Evolutionary conservation across 1,140 invertebrate genomes (phyloP).

Genomic region (Nixonia krombeini): DNA sequence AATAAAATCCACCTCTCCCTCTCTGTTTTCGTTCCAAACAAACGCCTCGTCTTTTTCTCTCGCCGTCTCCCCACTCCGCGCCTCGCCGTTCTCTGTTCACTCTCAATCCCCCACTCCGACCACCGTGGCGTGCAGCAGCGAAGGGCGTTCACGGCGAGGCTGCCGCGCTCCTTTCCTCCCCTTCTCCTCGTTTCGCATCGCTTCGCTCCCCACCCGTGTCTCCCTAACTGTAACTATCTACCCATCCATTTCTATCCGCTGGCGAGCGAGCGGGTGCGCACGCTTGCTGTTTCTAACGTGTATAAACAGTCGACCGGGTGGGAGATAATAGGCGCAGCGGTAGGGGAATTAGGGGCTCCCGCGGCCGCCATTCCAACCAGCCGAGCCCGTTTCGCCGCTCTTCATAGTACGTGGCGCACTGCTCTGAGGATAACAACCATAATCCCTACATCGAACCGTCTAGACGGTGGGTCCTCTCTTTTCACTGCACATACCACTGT

Average conservation of each 20-base stretch:
- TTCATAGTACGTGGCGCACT: conserved; percentile 17
- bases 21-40: conserved; percentile 19
- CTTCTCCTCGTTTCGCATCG: conserved; percentile 9
- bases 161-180: conserved; percentile 7
- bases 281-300: conserved; percentile 4
- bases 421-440: conserved; percentile 6
- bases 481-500: not conserved
- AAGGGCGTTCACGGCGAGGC: too few species aligned
- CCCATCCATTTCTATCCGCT: not conserved
- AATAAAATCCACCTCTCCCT: conserved; percentile 32
- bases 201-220: conserved; percentile 31
- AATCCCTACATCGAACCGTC: conserved; percentile 3
- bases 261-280: conserved; percentile 12
- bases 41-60: conserved; percentile 30
- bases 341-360: conserved; percentile 28
- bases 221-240: conserved; percentile 11
- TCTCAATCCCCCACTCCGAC: not conserved
- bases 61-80: conserved; percentile 4
- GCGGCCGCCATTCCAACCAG: conserved; percentile 21
- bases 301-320: conserved; percentile 5
- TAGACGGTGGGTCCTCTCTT: conserved; percentile 1
- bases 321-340: not conserved
- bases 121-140: too few species aligned
- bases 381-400: conserved; percentile 6
- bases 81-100: conserved; percentile 1